Base-by-base conservation (phyloP, 2,888 invertebrate species). In the Stegophylla sp. region DNA sequence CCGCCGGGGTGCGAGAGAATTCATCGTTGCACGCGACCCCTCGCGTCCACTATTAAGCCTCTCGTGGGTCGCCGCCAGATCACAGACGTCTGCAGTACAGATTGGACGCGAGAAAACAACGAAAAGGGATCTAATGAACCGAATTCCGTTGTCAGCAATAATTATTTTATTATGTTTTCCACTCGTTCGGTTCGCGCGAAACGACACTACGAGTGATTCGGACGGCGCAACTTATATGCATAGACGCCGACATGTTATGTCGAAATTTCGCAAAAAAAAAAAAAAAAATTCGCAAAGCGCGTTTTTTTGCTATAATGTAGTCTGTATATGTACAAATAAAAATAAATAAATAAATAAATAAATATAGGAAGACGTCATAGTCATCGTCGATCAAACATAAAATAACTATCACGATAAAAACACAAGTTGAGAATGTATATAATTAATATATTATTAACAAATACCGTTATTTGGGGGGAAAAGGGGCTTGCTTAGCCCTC, bases 91-190 rank as follows among this genome's bases (percentile, higher is more conserved):
- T 59, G 56, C n/a, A n/a, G n/a, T 48, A 10, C 13, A 23, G 13
- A 12, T 23, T 4, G 56, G 51, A 23, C 41, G 71, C n/a, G 13
- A 34, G 34, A 20, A n/a, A 23, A 56, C 56, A 17, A 41, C 4
- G 64, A 15, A 7, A n/a, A 41, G 51, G 34, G 10, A 69, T 56
- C 71, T 72, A 72, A 72, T 72, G 56, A 72, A 72, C 53, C 56
- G 28, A 61, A 74, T 74, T 74, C 73, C 59, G n/a, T 28, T 45
- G 73, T 74, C 61, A 17, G 61, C 61, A 74, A 74, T n/a, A n/a
- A n/a, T 74, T 61, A 74, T 74, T 74, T 74, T 74, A 61, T 74
- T 61, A 74, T 10, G 26, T 45, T 61, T 74, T 26, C 48, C 45
- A 61, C n/a, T 73, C 23, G 51, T 56, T 73, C 28, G 73, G 43